Evolutionary conservation across 2,888 invertebrate genomes (phyloP).

Genomic region (Neocrepidodera transversa): DNA sequence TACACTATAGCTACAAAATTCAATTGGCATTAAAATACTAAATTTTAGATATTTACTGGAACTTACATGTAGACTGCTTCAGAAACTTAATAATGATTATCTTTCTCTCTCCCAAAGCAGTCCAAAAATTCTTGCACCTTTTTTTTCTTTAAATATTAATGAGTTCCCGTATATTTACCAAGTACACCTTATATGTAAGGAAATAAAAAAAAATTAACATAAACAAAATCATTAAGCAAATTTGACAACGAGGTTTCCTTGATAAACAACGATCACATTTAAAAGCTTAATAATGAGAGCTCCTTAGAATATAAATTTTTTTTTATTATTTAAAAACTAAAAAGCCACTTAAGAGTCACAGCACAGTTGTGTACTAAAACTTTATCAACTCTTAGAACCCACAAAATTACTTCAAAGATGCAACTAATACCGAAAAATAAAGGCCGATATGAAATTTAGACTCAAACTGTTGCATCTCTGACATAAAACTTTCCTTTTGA

Average conservation of each 20-base stretch:
- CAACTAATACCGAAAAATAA: slow-evolving; percentile 24
- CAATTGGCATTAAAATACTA: slow-evolving; percentile 61
- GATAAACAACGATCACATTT: slow-evolving; percentile 47
- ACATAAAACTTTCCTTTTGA: slow-evolving; percentile 33
- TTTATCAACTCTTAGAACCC: slow-evolving; percentile 52
- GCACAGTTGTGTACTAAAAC: slow-evolving; percentile 64
- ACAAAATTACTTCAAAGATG: slow-evolving; percentile 39
- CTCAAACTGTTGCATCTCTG: slow-evolving; percentile 27
- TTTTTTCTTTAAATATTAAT: slow-evolving; percentile 45
- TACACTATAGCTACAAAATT: slow-evolving; percentile 43
- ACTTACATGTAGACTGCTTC: slow-evolving; percentile 56
- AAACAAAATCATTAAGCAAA: too few species aligned
- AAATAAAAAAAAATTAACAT: too few species aligned
- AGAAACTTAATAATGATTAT: slow-evolving; percentile 39
- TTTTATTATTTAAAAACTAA: slow-evolving; percentile 62
- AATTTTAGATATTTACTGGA: slow-evolving; percentile 60
- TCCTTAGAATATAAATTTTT: slow-evolving; percentile 52
- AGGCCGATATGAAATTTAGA: too few species aligned
- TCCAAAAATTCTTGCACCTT: slow-evolving; percentile 55
- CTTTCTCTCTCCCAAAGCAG: slow-evolving; percentile 46
- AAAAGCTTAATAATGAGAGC: slow-evolving; percentile 56
- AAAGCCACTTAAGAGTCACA: slow-evolving; percentile 67
- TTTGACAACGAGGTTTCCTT: slow-evolving; percentile 31
- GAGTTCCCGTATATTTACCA: slow-evolving; percentile 28
- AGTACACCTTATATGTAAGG: slow-evolving; percentile 17